Conservation (phyloP, 2,113 vertebrate genomes). For the Tautogolabrus adspersus region DNA sequence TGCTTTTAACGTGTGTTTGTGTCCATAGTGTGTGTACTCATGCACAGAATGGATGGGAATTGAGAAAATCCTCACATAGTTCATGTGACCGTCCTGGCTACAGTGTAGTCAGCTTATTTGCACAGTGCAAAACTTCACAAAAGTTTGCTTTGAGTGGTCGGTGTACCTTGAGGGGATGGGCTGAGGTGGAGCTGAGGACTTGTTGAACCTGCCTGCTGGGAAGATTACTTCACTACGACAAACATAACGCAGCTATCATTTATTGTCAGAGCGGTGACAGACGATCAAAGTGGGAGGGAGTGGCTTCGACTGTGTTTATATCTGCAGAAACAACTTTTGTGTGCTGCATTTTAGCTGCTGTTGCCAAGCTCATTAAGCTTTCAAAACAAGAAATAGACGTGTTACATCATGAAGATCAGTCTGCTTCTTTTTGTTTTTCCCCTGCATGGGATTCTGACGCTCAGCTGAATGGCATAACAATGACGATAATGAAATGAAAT, state of each 20-base stretch:
- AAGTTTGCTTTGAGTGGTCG: slow-evolving; percentile 4
- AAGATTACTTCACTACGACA: slow-evolving; percentile 7
- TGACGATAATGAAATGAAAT: slow-evolving; percentile 51
- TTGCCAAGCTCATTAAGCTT: slow-evolving; percentile 18
- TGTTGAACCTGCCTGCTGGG: slow-evolving; percentile 59
- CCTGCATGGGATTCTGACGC: neutral
- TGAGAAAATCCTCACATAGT: slow-evolving; percentile 8
- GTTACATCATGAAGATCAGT: neutral
- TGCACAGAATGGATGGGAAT: neutral
- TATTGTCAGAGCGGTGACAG: slow-evolving; percentile 8
- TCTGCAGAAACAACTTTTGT: neutral
- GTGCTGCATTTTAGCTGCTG: neutral
- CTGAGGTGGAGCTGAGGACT: slow-evolving; percentile 19
- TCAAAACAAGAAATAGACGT: neutral
- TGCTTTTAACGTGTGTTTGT: neutral
- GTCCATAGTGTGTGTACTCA: neutral
- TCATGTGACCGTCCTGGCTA: neutral
- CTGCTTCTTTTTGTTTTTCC: neutral
- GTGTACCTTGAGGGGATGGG: slow-evolving; percentile 35
- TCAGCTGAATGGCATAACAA: slow-evolving; percentile 24
- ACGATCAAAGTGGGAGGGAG: slow-evolving; percentile 36
- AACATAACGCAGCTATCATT: neutral
- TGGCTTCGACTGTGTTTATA: neutral
- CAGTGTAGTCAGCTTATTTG: slow-evolving; percentile 32
- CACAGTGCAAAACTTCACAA: slow-evolving; percentile 13